Percentiles rank a stretch among this genome's conserved stretches.
phyloP scores from a whole-genome alignment of 2,888 invertebrate species.

The Clanis bilineata region DNA sequence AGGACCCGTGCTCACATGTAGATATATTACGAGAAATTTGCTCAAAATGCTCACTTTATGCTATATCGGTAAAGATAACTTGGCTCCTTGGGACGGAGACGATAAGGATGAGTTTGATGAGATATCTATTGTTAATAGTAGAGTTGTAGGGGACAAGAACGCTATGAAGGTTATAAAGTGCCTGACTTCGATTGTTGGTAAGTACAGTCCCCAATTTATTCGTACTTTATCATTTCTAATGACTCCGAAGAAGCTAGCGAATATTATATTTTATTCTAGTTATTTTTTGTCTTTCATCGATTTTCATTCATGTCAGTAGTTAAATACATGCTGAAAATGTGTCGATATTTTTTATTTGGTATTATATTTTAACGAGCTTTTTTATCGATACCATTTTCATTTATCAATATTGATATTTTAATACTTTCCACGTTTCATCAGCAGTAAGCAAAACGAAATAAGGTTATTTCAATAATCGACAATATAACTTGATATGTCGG shows the following conservation, averaged over 20 bases:
- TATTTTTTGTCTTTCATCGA: not conserved
- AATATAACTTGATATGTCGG: not conserved
- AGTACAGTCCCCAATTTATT: slow-evolving; percentile 35
- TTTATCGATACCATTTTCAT: no score
- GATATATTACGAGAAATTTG: slow-evolving; percentile 94
- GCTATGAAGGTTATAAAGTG: slow-evolving; percentile 95
- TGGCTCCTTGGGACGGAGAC: slow-evolving; percentile 75
- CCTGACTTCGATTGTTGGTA: slow-evolving; percentile 92
- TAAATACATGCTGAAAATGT: no score
- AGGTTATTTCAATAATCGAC: no score
- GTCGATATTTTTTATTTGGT: no score
- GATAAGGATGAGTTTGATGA: slow-evolving; percentile 78
- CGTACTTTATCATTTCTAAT: no score
- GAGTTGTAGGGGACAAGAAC: slow-evolving; percentile 89
- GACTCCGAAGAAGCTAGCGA: no score
- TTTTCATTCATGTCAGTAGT: no score
- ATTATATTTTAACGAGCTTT: no score
- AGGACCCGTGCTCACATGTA: slow-evolving; percentile 96
- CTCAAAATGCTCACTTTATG: slow-evolving; percentile 96
- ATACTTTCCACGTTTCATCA: no score
- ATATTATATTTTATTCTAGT: not conserved
- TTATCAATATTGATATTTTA: no score
- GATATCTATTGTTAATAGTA: slow-evolving; percentile 84
- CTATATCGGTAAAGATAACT: slow-evolving; percentile 92
- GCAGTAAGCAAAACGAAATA: no score